phyloP scores from a whole-genome alignment of 2,797 vertebrate genomes.

The Crax fasciolata region DNA sequence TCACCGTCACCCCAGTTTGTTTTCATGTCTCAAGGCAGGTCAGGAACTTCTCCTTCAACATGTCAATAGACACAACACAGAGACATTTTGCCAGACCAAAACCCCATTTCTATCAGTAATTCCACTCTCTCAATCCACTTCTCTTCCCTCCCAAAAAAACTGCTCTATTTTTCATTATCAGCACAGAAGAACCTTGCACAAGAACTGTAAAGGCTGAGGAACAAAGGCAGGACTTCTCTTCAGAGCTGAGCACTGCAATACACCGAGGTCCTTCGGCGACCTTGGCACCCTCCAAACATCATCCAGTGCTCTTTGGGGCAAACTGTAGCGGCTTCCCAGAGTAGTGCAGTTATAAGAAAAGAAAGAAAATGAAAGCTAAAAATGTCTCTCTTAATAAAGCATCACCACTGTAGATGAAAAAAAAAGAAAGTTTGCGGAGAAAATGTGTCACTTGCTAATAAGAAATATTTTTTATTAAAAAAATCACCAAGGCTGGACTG shows the following conservation, averaged over 20 bases:
- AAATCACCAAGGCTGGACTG: not conserved
- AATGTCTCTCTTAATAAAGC: not conserved
- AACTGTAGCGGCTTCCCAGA: not conserved
- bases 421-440: conserved; percentile 5
- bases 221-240: not conserved
- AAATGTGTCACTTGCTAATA: not conserved
- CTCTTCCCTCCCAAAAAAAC: rapidly evolving
- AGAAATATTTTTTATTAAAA: not conserved
- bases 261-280: not conserved
- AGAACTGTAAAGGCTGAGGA: not conserved
- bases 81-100: not conserved
- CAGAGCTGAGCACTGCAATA: not conserved
- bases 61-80: not conserved
- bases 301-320: not conserved
- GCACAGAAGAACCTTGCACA: not conserved
- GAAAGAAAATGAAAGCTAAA: not conserved
- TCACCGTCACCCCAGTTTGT: conserved; percentile 17
- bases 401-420: not conserved
- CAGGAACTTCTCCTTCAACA: not conserved
- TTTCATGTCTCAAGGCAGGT: not conserved
- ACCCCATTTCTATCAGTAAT: not conserved
- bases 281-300: not conserved
- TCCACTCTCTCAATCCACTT: not conserved
- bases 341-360: not conserved
- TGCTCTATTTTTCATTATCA: not conserved